These are phyloP conservation scores for Paracentrotus lividus DNA, from an alignment of 53 echinoderm and acorn worm genomes.

Conservation along the genomic window DNA sequence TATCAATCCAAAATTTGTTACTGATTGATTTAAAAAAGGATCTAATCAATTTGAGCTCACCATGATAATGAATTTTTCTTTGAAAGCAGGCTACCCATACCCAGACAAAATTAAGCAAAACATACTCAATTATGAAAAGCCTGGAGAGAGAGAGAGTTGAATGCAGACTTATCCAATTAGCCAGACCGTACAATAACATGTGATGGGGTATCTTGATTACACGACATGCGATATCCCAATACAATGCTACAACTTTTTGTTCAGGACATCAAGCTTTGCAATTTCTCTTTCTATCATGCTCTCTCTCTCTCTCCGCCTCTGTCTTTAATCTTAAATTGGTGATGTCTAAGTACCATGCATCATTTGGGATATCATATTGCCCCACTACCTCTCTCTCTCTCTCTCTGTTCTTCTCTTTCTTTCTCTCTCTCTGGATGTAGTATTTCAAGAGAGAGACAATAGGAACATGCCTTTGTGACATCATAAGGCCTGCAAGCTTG, in stretches of 20 bases:
- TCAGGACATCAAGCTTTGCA: background rate
- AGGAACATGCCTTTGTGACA: too few relatives aligned
- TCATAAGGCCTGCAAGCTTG: too few relatives aligned
- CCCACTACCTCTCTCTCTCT: too few relatives aligned
- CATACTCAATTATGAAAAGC: background rate
- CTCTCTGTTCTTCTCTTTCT: too few relatives aligned
- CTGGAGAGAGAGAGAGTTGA: background rate
- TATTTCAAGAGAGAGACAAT: too few relatives aligned
- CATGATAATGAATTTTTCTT: background rate
- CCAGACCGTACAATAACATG: background rate
- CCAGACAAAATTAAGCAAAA: background rate
- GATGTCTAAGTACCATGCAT: too few relatives aligned
- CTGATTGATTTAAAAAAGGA: background rate
- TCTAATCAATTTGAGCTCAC: background rate
- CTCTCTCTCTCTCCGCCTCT: too few relatives aligned
- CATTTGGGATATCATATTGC: too few relatives aligned
- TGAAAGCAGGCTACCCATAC: background rate
- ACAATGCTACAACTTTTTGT: background rate
- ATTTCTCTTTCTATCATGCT: background rate
- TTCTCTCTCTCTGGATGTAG: too few relatives aligned
- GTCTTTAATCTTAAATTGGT: too few relatives aligned
- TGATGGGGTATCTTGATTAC: background rate
- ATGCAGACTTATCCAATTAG: background rate
- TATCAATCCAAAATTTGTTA: too few relatives aligned
- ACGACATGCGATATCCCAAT: background rate